Conservation (phyloP, 1,140 invertebrate genomes). For the Psilanteris sp. region DNA sequence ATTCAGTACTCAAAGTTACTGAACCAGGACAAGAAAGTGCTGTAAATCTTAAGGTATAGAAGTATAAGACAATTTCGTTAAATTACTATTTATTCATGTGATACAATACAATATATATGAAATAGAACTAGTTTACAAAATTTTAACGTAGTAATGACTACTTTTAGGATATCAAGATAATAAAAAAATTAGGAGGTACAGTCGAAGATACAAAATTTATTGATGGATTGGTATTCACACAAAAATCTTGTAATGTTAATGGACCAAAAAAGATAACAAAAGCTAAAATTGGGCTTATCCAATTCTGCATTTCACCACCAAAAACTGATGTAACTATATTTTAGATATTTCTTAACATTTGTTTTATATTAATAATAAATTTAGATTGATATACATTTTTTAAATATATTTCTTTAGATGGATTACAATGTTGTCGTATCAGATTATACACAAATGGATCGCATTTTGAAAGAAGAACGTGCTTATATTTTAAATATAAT, state of each 20-base stretch:
- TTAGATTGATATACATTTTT: too few relatives aligned
- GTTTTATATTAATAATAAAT: too few relatives aligned
- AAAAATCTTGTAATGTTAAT: conserved; percentile 92
- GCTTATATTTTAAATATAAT: conserved; percentile 99
- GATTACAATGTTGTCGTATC: conserved; percentile 98
- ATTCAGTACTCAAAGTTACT: conserved; percentile 95
- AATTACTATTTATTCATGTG: too few relatives aligned
- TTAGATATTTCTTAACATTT: too few relatives aligned
- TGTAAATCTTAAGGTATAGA: conserved; percentile 82
- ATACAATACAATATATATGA: too few relatives aligned
- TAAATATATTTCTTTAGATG: too few relatives aligned
- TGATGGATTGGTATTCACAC: conserved; percentile 96
- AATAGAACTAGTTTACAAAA: too few relatives aligned
- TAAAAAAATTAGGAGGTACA: conserved; percentile 97
- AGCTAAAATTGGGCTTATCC: conserved; percentile 99
- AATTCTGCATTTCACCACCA: conserved; percentile 99
- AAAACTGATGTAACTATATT: conserved; percentile 97
- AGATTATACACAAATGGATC: conserved; percentile 99
- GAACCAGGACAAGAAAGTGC: conserved; percentile 82
- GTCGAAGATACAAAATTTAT: conserved; percentile 98
- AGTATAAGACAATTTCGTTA: too few relatives aligned
- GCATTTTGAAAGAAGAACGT: conserved; percentile 98
- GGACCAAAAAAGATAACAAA: conserved; percentile 97
- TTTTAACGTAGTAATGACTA: too few relatives aligned
- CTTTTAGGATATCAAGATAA: conserved; percentile 93